Conservation (phyloP, 2,113 vertebrate species). For the Pseudonaja textilis region DNA sequence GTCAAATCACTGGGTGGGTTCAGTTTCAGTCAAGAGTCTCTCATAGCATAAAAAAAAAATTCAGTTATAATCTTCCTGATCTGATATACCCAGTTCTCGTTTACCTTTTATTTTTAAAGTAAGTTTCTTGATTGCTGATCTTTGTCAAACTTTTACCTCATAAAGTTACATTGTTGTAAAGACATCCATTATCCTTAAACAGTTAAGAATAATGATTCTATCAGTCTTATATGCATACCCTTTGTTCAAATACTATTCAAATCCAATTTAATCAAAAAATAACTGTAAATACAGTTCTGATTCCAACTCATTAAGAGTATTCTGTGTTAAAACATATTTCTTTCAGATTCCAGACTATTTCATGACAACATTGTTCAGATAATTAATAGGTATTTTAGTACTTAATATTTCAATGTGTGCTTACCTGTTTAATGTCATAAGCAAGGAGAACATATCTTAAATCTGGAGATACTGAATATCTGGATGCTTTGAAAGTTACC, state of each 20-base stretch:
- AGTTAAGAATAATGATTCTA: background rate
- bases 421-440: conserved; percentile 94
- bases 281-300: background rate
- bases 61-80: background rate
- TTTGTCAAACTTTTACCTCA: background rate
- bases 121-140: background rate
- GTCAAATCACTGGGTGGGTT: background rate
- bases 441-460: conserved; percentile 93
- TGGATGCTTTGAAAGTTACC: conserved; percentile 93
- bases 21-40: background rate
- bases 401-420: background rate
- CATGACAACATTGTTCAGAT: background rate
- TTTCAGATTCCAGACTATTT: background rate
- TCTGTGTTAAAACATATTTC: background rate
- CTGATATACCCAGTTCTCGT: background rate
- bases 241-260: background rate
- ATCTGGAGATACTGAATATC: conserved; percentile 91
- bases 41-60: background rate
- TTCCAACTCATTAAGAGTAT: background rate
- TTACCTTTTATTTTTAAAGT: background rate
- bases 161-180: background rate
- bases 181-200: background rate
- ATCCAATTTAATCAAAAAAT: background rate
- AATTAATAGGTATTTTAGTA: background rate
- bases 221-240: background rate